A percentile compares a stretch with the other conserved stretches of the same genome.
These are phyloP conservation scores for Ataeniobius toweri DNA, from an alignment of 2,797 vertebrate genomes.

Conservation along the genomic window DNA sequence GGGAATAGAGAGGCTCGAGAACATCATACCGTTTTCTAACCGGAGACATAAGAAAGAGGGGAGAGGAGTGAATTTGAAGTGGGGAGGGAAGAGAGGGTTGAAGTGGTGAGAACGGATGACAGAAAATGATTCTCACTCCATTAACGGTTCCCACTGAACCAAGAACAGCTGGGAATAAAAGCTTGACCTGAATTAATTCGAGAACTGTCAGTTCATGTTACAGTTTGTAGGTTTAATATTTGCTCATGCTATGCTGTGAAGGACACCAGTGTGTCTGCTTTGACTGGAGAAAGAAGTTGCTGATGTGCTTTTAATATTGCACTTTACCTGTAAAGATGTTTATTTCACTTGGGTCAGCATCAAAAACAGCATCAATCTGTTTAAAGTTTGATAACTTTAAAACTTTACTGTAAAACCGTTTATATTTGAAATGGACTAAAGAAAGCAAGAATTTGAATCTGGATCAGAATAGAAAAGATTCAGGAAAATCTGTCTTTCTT, in stretches of 20 bases:
- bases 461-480: background rate
- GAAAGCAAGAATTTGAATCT: background rate
- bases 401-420: background rate
- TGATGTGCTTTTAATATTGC: background rate
- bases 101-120: constrained; percentile 33
- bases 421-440: background rate
- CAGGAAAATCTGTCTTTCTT: background rate
- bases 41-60: constrained; percentile 21
- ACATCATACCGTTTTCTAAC: constrained; percentile 51
- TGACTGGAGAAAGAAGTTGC: background rate
- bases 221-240: constrained; percentile 5
- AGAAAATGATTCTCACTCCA: constrained; percentile 24
- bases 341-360: background rate
- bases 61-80: constrained; percentile 33
- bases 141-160: constrained; percentile 36
- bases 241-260: background rate
- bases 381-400: background rate
- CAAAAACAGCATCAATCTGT: background rate
- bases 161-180: background rate
- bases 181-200: background rate
- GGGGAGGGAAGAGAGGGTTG: constrained; percentile 13
- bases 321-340: background rate
- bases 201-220: background rate
- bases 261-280: background rate
- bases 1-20: constrained; percentile 49